Base-by-base conservation (phyloP, 2,888 invertebrate species). In the Eristalinus sepulchralis region DNA sequence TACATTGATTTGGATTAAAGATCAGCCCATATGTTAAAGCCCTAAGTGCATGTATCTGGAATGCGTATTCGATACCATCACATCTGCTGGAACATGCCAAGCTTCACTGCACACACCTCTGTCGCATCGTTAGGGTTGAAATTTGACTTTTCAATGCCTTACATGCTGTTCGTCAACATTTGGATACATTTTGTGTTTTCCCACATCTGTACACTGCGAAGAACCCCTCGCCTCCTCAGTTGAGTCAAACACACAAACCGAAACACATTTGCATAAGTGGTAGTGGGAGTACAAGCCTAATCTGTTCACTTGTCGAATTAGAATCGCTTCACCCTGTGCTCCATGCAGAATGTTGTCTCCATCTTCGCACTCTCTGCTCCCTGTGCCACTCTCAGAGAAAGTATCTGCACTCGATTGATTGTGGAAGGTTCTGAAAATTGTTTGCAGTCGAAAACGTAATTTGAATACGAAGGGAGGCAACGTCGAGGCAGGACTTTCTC, bases 161-260 rank as follows among this genome's bases (percentile, higher is more conserved):
- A 62, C 60, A 62, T 62, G 72, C 47, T 62, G 62, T 72, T 62
- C 20, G 72, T 31, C 47, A 72, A 62, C 60, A 72, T 72, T 72
- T 72, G 72, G 27, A 39, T 47, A 53, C 24, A 20, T 62, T 72
- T 62, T 47, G 47, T 62, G 47, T 11, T 17, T 20, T 57, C 10
- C 3, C 60, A 62, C 20, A 72, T 24, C 67, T 66, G 17, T 11
- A 63, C n/a, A 36, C 22, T 34, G 17, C 63, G 39, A n/a, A 47
- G 39, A 47, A 17, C 13, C 2, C n/a, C 13, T 1, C 39, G 27
- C 59, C 27, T 39, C n/a, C 39, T 13, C 3, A 13, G 47, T 6
- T 8, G 8, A n/a, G 0, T 39, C 39, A 13, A 39, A 13, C 39
- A 39, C 39, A 39, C 47, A 10, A 6, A 3, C 9, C 34, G 10